Percentiles rank a stretch among this genome's conserved stretches.
phyloP scores from a whole-genome alignment of 2,113 vertebrate species.

The Phoenicopterus ruber region DNA sequence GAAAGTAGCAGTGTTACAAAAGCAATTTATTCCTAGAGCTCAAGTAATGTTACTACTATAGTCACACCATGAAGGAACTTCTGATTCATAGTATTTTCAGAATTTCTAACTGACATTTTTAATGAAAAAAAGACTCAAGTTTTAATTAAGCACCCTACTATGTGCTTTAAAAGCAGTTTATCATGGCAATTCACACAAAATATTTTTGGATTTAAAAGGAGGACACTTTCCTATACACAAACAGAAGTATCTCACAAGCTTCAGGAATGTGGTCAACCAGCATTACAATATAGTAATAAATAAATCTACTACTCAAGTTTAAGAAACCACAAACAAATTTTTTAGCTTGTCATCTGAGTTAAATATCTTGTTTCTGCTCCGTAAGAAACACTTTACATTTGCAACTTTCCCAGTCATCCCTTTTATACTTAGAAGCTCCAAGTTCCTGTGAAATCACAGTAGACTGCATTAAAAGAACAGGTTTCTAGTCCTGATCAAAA shows the following conservation, averaged over 20 bases:
- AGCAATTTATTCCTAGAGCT: background rate
- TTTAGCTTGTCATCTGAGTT: background rate
- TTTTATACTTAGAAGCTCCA: background rate
- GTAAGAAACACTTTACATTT: background rate
- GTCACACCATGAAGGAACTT: background rate
- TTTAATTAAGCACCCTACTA: background rate
- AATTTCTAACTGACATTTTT: background rate
- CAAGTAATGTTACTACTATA: background rate
- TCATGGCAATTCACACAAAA: background rate
- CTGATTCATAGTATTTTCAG: background rate
- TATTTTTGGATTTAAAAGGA: background rate
- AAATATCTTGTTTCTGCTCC: background rate
- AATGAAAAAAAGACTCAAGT: background rate
- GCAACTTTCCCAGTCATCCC: background rate
- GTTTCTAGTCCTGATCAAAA: background rate
- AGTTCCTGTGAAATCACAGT: background rate
- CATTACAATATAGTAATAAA: background rate
- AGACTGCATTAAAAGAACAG: background rate
- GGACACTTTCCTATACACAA: background rate
- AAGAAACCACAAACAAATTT: background rate
- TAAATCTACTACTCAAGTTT: background rate
- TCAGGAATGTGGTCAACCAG: background rate
- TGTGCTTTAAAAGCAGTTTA: background rate
- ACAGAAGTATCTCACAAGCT: background rate
- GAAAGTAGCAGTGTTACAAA: background rate